Percentiles rank a stretch among this genome's conserved stretches.
phyloP scores from a whole-genome alignment of 2,888 invertebrate species.

The Coenonympha glycerion region DNA sequence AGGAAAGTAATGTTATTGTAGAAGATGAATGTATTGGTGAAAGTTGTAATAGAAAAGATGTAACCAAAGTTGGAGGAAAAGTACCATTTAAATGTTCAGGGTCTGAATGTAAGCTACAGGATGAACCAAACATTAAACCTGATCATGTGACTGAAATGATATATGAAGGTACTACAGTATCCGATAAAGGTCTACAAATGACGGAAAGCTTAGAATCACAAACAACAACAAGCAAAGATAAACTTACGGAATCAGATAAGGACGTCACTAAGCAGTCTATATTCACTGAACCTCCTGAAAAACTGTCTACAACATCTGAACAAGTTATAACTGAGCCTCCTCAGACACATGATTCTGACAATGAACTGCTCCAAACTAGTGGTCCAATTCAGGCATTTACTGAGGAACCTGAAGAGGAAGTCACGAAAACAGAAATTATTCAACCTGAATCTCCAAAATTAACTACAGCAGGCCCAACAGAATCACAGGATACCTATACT shows the following conservation, averaged over 20 bases:
- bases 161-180: conserved; percentile 9
- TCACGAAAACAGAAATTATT: neutral
- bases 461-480: neutral
- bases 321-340: conserved; percentile 6
- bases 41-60: conserved; percentile 47
- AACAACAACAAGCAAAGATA: conserved; percentile 11
- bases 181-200: neutral
- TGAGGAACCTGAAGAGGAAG: conserved; percentile 10
- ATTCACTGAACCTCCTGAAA: conserved; percentile 4
- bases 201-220: conserved; percentile 7
- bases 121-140: conserved; percentile 13
- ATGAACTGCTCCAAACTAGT: conserved; percentile 1
- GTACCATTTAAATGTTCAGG: conserved; percentile 39
- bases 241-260: conserved; percentile 2
- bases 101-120: conserved; percentile 33
- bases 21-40: conserved; percentile 35
- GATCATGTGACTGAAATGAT: conserved; percentile 14
- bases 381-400: conserved; percentile 13
- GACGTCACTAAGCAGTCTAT: neutral
- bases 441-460: conserved; percentile 2
- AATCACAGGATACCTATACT: neutral
- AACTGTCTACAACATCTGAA: neutral
- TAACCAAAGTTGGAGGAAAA: conserved; percentile 30
- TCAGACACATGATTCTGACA: neutral
- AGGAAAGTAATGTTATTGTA: conserved; percentile 12